phyloP scores from a whole-genome alignment of 2,888 invertebrate species.

The Lithophane leautieri region DNA sequence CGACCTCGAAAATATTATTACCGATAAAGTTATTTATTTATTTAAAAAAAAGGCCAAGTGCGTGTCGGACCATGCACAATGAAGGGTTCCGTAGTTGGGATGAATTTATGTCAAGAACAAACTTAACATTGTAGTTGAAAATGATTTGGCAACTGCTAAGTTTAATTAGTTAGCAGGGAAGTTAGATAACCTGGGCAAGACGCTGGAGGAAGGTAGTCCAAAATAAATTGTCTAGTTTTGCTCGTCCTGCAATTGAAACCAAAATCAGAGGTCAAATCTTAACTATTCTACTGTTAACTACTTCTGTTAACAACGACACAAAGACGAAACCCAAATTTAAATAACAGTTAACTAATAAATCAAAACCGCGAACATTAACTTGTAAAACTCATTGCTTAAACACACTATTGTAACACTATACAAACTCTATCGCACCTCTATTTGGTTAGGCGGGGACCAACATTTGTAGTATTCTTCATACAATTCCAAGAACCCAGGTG shows the following conservation, averaged over 20 bases:
- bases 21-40: no score
- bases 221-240: no score
- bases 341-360: slow-evolving; percentile 47
- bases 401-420: slow-evolving; percentile 53
- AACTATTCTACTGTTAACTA: neutral
- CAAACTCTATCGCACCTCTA: slow-evolving; percentile 61
- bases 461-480: slow-evolving; percentile 72
- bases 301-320: neutral
- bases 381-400: slow-evolving; percentile 40
- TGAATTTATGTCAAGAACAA: no score
- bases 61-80: no score
- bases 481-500: slow-evolving; percentile 75
- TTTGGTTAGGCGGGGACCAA: slow-evolving; percentile 66
- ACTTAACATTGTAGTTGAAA: no score
- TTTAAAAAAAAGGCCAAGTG: no score
- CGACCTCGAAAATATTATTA: no score
- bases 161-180: no score
- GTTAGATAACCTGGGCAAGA: no score
- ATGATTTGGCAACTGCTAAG: no score
- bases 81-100: no score
- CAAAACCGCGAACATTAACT: slow-evolving; percentile 42
- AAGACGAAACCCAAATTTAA: slow-evolving; percentile 6
- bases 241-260: neutral
- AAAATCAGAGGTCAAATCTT: neutral
- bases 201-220: no score